Percentiles rank a stretch among this genome's conserved stretches.
phyloP scores from a whole-genome alignment of 2,797 vertebrate species.

The Sebastolobus alascanus region DNA sequence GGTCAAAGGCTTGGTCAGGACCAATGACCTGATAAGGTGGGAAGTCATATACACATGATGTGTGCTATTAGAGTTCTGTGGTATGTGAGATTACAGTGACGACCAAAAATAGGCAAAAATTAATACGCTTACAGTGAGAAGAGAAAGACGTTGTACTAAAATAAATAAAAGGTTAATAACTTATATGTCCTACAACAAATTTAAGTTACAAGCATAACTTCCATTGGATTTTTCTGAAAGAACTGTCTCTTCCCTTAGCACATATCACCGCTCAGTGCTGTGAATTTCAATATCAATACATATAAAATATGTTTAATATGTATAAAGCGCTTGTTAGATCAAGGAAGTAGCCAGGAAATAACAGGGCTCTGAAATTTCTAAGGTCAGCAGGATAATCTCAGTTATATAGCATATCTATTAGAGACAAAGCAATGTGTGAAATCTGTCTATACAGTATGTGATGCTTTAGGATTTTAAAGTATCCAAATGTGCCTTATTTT shows the following conservation, averaged over 20 bases:
- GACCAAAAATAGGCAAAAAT: conserved; percentile 5
- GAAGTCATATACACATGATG: background rate
- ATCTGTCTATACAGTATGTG: background rate
- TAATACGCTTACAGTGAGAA: background rate
- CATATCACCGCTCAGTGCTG: background rate
- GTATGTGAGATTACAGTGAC: background rate
- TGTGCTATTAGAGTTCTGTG: background rate
- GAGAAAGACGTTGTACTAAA: background rate
- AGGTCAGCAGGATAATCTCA: background rate
- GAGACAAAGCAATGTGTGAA: background rate
- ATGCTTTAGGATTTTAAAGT: background rate
- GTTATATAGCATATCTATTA: background rate
- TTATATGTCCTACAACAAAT: background rate
- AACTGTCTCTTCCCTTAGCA: background rate
- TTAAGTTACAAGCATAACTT: background rate
- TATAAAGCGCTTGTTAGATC: background rate
- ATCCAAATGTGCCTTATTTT: background rate
- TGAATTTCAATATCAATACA: conserved; percentile 7
- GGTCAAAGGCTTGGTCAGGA: background rate
- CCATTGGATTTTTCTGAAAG: background rate
- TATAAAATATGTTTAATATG: background rate
- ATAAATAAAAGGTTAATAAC: background rate
- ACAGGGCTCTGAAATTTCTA: background rate
- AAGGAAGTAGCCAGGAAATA: background rate
- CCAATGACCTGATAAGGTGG: background rate